These are phyloP conservation scores for Epizoanthus fatuus DNA, from an alignment of 92 coral and sea anemone species.

Conservation along the genomic window DNA sequence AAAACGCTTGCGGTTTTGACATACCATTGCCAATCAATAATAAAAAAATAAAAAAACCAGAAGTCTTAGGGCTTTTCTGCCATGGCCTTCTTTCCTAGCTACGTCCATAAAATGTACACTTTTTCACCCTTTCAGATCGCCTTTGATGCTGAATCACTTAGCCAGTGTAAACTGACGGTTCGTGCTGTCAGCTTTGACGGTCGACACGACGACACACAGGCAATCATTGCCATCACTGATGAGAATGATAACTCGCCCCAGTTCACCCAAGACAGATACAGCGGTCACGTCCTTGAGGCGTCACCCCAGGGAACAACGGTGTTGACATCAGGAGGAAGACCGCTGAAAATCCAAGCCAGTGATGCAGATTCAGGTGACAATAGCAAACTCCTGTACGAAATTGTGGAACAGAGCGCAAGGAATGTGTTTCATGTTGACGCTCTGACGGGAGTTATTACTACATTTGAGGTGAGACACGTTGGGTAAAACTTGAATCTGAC, in stretches of 20 bases:
- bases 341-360: slow-evolving; percentile 83
- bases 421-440: slow-evolving; percentile 75
- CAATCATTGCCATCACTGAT: slow-evolving; percentile 76
- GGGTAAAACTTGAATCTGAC: background rate
- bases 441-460: slow-evolving; percentile 78
- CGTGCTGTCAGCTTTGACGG: slow-evolving; percentile 84
- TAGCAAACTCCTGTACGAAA: slow-evolving; percentile 81
- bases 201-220: slow-evolving; percentile 68
- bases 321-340: slow-evolving; percentile 65
- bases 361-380: slow-evolving; percentile 79
- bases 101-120: background rate
- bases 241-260: slow-evolving; percentile 90
- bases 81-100: background rate
- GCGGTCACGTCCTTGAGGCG: slow-evolving; percentile 88
- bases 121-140: slow-evolving; percentile 61
- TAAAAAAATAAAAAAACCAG: too few species aligned
- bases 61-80: too few species aligned
- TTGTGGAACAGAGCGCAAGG: slow-evolving; percentile 77
- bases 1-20: too few species aligned
- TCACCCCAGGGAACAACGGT: slow-evolving; percentile 76
- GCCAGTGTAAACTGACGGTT: slow-evolving; percentile 79
- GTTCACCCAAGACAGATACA: slow-evolving; percentile 59
- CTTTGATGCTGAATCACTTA: slow-evolving; percentile 86
- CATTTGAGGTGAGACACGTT: slow-evolving; percentile 72
- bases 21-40: too few species aligned